Evolutionary conservation across 1,140 invertebrate genomes (phyloP).

Genomic region (Lepidurus arcticus): DNA sequence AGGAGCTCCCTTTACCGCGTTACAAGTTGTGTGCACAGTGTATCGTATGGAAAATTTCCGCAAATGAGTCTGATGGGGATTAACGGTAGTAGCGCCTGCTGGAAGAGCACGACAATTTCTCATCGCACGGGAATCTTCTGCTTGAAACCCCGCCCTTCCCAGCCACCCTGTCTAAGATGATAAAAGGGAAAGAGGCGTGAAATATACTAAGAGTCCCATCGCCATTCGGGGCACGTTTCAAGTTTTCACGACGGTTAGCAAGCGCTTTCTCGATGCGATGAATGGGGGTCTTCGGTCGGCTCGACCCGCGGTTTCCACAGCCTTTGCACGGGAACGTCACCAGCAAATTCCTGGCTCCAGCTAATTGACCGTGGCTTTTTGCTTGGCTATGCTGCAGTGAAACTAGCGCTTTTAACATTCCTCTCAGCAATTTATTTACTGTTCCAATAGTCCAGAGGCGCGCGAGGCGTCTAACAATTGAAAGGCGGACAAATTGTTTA

Average conservation of each 20-base stretch:
- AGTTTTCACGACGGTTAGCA: not conserved
- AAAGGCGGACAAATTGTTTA: constrained; percentile 11
- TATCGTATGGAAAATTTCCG: no score
- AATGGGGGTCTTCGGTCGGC: not conserved
- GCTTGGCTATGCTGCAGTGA: not conserved
- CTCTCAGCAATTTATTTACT: constrained; percentile 12
- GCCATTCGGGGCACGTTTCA: constrained; percentile 4
- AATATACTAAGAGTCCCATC: constrained; percentile 2
- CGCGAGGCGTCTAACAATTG: not conserved
- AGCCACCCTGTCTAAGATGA: not conserved
- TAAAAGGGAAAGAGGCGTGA: constrained; percentile 5
- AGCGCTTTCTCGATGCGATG: not conserved
- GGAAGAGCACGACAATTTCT: no score
- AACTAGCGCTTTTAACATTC: not conserved
- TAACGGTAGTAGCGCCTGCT: no score
- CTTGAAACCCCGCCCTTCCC: no score
- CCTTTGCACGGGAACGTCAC: not conserved
- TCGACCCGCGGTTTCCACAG: not conserved
- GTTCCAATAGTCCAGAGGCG: constrained; percentile 1
- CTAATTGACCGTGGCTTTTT: constrained; percentile 10
- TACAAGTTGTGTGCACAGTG: no score
- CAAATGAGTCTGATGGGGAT: no score
- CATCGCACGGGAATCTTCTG: no score
- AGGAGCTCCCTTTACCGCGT: no score
- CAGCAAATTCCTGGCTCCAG: constrained; percentile 8